Evolutionary conservation across 2,888 invertebrate species (phyloP).

Genomic region (Spilarctia lutea): DNA sequence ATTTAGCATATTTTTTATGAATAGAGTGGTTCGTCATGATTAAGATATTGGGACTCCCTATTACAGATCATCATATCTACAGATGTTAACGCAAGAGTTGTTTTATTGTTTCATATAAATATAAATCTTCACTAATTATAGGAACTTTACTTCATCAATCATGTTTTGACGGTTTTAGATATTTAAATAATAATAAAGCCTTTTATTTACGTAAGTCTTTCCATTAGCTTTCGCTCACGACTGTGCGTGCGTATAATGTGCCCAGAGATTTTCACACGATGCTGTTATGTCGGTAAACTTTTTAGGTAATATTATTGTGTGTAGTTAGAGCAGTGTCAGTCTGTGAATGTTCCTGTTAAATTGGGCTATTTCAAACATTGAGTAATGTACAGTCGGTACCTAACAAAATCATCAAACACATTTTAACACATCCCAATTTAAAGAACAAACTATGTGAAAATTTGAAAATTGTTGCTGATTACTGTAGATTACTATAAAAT

Average conservation of each 20-base stretch:
- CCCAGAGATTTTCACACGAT: slow-evolving; percentile 74
- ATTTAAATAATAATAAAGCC: slow-evolving; percentile 39
- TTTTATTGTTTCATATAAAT: not conserved
- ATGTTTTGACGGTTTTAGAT: slow-evolving; percentile 32
- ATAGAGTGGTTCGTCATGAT: not conserved
- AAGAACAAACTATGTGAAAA: not conserved
- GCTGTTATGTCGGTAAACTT: slow-evolving; percentile 52
- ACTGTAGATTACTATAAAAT: not conserved
- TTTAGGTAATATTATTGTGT: slow-evolving; percentile 42
- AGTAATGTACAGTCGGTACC: not conserved
- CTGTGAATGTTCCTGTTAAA: slow-evolving; percentile 18
- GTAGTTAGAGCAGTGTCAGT: slow-evolving; percentile 22
- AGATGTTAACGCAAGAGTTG: not conserved
- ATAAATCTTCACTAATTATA: not conserved
- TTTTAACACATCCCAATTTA: not conserved
- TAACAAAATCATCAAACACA: not conserved
- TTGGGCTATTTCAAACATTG: slow-evolving; percentile 4
- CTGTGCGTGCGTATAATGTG: slow-evolving; percentile 69
- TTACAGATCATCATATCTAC: not conserved
- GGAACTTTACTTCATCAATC: not conserved
- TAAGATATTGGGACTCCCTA: not conserved
- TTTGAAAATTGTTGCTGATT: not conserved
- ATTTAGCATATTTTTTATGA: slow-evolving; percentile 30
- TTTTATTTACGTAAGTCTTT: slow-evolving; percentile 65
- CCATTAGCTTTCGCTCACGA: slow-evolving; percentile 75